Evolutionary conservation across 2,888 invertebrate species (phyloP), one percentile per base, ranked within the genome.

Genomic region (Lepetodrilus schrolli): DNA sequence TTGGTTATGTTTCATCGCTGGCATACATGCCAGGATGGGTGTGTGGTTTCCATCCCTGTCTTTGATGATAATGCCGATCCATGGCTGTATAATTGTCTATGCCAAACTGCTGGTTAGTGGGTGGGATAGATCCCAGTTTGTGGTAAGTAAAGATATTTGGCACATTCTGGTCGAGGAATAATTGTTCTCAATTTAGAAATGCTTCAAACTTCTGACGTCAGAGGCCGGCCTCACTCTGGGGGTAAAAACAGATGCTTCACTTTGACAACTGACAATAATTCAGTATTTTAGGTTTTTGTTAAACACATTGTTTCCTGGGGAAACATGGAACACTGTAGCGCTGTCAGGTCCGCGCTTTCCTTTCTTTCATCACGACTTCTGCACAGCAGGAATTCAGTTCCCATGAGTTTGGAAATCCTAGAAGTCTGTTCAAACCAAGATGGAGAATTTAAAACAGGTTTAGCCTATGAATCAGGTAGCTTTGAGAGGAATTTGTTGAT

Each of bases 241-340:
- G n/a, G 58, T 30, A 58, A 43, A 58, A 58, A 58, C 58, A 58
- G 58, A 58, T 58, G 58, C 26, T 30, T 17, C 58, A 23, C 30
- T 58, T 58, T 58, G 58, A 58, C 58, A 58, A 58, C 58, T 58
- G 58, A 58, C 58, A 58, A 58, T 58, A 58, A 58, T 58, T 58
- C 58, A 58, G 58, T 58, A 58, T 58, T 26, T 58, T 34, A 30
- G 30, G 58, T 58, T 58, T 58, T 58, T 58, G 58, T 58, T 58
- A 30, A 58, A 58, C 58, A 58, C 58, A 58, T 58, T 58, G 34
- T 30, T 58, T 58, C n/a, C 21, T 58, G 10, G 26, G 34, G 34
- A 58, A 58, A 58, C 58, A 58, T 30, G 58, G 7, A 58, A 34
- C 30, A 26, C 17, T 30, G 26, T 30, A 30, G 23, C 58, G 30